A percentile compares a stretch with the other conserved stretches of the same genome.
These are phyloP conservation scores for Peromyscus maniculatus DNA, from an alignment of 2,113 vertebrate genomes.

Conservation along the genomic window DNA sequence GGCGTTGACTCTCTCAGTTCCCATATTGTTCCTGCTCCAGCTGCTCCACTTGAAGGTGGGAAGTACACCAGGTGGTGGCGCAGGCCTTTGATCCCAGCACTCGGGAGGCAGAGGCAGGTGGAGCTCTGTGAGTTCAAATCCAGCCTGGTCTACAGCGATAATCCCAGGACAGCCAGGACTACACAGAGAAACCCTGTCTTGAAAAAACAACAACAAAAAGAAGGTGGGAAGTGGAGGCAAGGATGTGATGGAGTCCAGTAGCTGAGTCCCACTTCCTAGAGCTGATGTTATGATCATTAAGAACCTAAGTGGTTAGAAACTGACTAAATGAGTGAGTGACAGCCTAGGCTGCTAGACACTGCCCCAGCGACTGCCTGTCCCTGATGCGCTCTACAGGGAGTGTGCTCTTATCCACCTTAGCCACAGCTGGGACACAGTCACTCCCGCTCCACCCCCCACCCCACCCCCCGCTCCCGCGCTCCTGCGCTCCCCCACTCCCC, in stretches of 20 bases:
- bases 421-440: not conserved
- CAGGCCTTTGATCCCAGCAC: too few relatives aligned
- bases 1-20: not conserved
- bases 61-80: too few relatives aligned
- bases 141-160: not conserved
- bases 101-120: not conserved
- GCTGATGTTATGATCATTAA: not conserved
- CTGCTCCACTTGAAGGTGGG: not conserved
- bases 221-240: not conserved
- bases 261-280: not conserved
- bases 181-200: not conserved
- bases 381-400: slow-evolving; percentile 5
- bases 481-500: not conserved
- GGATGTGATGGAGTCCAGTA: not conserved
- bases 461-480: not conserved
- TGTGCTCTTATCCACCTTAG: slow-evolving; percentile 18
- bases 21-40: not conserved
- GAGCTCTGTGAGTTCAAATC: not conserved
- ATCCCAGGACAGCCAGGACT: not conserved
- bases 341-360: not conserved
- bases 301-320: not conserved
- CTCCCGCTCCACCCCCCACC: not conserved
- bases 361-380: not conserved
- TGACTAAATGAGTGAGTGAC: not conserved
- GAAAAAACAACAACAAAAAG: too few relatives aligned